These are phyloP conservation scores for Furnarius figulus DNA, from an alignment of 2,113 vertebrate genomes.

Conservation along the genomic window DNA sequence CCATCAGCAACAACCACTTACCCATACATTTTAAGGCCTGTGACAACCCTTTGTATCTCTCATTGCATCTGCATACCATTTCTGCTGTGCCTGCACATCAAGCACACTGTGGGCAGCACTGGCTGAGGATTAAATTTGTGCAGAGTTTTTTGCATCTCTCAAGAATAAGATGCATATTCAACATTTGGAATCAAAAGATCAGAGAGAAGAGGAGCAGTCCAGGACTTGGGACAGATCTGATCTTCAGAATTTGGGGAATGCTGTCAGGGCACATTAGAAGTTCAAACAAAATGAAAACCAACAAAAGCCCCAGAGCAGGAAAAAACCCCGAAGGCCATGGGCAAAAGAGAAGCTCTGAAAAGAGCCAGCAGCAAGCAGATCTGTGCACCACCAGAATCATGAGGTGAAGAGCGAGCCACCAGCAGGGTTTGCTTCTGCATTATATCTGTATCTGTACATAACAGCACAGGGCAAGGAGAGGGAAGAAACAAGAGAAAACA, in stretches of 20 bases:
- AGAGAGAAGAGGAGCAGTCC: neutral
- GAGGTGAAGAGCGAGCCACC: neutral
- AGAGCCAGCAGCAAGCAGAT: neutral
- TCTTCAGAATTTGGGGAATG: neutral
- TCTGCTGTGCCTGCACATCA: neutral
- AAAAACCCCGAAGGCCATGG: neutral
- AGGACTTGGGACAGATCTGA: neutral
- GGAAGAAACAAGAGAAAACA: neutral
- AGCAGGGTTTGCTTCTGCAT: neutral
- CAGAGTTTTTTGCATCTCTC: neutral
- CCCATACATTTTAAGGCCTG: neutral
- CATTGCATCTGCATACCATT: neutral
- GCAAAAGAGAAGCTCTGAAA: neutral
- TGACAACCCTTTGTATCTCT: neutral
- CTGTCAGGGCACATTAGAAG: neutral
- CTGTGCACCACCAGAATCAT: neutral
- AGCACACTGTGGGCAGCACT: neutral
- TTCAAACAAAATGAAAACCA: neutral
- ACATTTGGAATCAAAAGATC: neutral
- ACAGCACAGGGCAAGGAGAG: accelerated
- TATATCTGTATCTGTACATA: neutral
- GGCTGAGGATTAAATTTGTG: neutral
- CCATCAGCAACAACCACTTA: neutral
- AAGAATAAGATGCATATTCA: neutral
- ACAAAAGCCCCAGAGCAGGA: neutral